Conservation (phyloP, 2,113 vertebrate species). For the Macquaria ambigua region DNA sequence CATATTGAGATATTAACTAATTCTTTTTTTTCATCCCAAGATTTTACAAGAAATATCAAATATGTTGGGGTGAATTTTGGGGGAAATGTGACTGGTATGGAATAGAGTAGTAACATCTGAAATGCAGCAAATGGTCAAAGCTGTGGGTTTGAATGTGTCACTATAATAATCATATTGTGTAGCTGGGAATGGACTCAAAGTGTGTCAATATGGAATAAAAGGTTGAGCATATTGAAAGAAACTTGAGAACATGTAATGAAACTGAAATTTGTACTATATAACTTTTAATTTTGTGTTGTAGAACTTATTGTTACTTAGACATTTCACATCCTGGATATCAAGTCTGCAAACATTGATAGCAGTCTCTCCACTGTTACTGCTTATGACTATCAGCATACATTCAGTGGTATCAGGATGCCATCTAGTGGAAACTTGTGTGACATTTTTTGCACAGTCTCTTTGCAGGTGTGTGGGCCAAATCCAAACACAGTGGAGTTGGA, state of each 20-base stretch:
- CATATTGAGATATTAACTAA: not conserved
- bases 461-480: not conserved
- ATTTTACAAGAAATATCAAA: not conserved
- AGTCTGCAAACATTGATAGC: not conserved
- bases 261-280: not conserved
- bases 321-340: not conserved
- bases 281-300: not conserved
- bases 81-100: not conserved
- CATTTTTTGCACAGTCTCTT: not conserved
- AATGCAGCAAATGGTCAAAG: not conserved
- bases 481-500: not conserved
- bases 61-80: not conserved
- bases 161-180: not conserved
- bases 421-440: constrained; percentile 18
- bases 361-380: not conserved
- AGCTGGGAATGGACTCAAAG: not conserved
- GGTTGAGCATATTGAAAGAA: not conserved
- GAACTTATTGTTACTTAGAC: not conserved
- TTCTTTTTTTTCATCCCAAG: not conserved
- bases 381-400: not conserved
- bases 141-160: not conserved
- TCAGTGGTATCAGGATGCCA: constrained; percentile 24
- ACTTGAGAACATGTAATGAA: not conserved
- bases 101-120: not conserved
- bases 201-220: not conserved